phyloP scores from a whole-genome alignment of 2,888 invertebrate genomes.

The Thymelicus sylvestris region DNA sequence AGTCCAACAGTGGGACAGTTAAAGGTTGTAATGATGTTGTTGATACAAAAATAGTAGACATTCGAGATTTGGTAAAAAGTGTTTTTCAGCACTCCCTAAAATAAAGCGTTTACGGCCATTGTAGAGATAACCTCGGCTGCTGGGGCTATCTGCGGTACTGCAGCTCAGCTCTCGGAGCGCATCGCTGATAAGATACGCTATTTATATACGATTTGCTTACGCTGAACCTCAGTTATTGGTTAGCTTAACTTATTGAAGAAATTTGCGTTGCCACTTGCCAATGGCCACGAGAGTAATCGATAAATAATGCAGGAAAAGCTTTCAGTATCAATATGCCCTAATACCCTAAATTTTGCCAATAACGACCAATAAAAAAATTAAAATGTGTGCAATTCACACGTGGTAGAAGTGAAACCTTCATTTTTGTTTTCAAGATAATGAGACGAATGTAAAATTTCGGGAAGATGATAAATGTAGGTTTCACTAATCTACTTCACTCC shows the following conservation, averaged over 20 bases:
- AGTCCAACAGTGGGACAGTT: no score
- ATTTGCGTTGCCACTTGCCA: neutral
- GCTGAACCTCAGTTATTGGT: conserved; percentile 13
- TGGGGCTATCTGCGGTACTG: neutral
- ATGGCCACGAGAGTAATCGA: neutral
- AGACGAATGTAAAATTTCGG: no score
- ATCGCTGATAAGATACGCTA: conserved; percentile 30
- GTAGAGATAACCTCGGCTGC: neutral
- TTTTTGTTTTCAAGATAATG: no score
- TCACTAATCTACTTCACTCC: no score
- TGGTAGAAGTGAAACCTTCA: no score
- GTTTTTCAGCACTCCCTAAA: neutral
- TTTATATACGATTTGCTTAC: conserved; percentile 32
- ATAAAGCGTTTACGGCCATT: neutral
- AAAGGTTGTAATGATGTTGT: no score
- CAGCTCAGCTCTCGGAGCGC: conserved; percentile 19
- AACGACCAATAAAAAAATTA: no score
- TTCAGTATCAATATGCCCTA: no score
- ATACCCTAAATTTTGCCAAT: no score
- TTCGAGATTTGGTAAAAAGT: neutral
- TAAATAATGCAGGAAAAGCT: neutral
- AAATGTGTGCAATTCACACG: no score
- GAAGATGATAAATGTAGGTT: no score
- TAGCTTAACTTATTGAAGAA: neutral
- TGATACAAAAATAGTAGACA: no score